phyloP scores from a whole-genome alignment of 2,888 invertebrate genomes.

The Pristionchus arcanus region DNA sequence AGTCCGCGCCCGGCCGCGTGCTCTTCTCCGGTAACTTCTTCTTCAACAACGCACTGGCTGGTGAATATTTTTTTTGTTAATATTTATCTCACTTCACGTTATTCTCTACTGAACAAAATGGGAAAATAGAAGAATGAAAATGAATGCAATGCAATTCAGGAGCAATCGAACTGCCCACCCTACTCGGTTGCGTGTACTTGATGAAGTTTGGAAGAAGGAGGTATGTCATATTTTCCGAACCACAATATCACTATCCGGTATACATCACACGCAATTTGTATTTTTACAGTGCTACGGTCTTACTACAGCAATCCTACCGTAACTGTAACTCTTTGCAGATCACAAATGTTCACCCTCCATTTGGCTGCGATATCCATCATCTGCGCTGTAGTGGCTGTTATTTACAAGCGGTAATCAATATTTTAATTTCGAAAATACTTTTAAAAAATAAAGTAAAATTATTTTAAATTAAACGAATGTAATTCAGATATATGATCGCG shows the following conservation, averaged over 20 bases:
- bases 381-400: slow-evolving; percentile 73
- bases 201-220: slow-evolving; percentile 75
- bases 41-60: slow-evolving; percentile 78
- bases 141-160: slow-evolving; percentile 53
- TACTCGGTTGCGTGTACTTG: slow-evolving; percentile 76
- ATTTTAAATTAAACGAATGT: background rate
- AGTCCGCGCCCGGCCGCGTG: slow-evolving; percentile 77
- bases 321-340: slow-evolving; percentile 66
- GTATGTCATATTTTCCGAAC: slow-evolving; percentile 58
- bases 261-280: too few species aligned
- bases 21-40: slow-evolving; percentile 79
- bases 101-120: too few species aligned
- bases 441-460: background rate
- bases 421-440: too few species aligned
- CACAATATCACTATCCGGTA: too few species aligned
- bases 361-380: slow-evolving; percentile 75
- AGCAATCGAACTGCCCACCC: slow-evolving; percentile 78
- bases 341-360: slow-evolving; percentile 77
- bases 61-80: slow-evolving; percentile 42
- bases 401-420: slow-evolving; percentile 57
- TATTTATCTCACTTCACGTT: too few species aligned
- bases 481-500: slow-evolving; percentile 68
- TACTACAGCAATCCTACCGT: background rate
- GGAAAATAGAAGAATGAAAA: too few species aligned
- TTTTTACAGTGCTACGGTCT: background rate